phyloP scores from a whole-genome alignment of 2,797 vertebrate species.

The Parauchenoglanis ngamensis region DNA sequence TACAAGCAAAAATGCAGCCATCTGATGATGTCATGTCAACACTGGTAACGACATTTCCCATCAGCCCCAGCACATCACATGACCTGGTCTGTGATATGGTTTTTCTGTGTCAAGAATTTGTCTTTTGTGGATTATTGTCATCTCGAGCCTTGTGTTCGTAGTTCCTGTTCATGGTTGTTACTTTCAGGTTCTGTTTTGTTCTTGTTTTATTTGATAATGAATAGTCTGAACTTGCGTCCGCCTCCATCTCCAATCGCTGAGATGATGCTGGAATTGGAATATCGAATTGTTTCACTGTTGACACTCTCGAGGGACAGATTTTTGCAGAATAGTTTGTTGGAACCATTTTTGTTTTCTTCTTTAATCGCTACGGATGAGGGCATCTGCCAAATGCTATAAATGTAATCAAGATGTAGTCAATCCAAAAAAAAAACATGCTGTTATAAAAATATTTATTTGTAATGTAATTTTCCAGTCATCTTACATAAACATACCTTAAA shows the following conservation, averaged over 20 bases:
- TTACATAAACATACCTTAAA: too few relatives aligned
- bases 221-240: not conserved
- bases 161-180: not conserved
- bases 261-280: not conserved
- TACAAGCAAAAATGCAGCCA: not conserved
- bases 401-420: not conserved
- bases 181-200: not conserved
- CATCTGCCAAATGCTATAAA: not conserved
- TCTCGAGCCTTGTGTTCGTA: not conserved
- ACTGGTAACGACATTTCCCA: not conserved
- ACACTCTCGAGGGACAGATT: not conserved
- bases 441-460: not conserved
- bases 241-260: not conserved
- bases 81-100: not conserved
- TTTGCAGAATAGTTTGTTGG: not conserved
- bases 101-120: not conserved
- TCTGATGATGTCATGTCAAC: not conserved
- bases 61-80: not conserved
- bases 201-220: not conserved
- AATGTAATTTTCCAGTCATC: not conserved
- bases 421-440: not conserved
- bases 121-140: not conserved
- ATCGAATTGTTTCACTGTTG: not conserved
- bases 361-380: not conserved
- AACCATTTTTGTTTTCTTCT: not conserved